Evolutionary conservation across 2,888 invertebrate genomes (phyloP), one percentile per base, ranked within the genome.

Genomic region (Petrophora chlorosata): DNA sequence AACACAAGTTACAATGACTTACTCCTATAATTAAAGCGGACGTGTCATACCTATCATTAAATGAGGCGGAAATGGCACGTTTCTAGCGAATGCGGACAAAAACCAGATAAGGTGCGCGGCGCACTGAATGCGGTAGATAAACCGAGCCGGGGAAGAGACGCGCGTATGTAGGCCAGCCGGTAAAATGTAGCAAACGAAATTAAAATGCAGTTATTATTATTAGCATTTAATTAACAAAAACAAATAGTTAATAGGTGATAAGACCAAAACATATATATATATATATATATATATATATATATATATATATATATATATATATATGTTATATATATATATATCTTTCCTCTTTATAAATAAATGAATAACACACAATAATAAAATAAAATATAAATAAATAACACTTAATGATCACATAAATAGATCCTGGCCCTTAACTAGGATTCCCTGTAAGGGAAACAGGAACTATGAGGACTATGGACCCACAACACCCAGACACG

Each of bases 21-120:
- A 25, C 10, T 25, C 25, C 28, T 43, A 35, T 53, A 65, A 70
- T 67, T 62, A 61, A 53, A 62, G 41, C 56, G 53, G 36, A 58
- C 56, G 48, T 65, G 65, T 65, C 63, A 67, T 71, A 67, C 56
- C 62, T 57, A 55, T 56, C 41, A 61, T 63, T 67, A 67, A 57
- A 44, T 44, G 50, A 57, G 52, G 65, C 67, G 70, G 70, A 70
- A 70, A 69, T 56, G 15, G 43, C 50, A 51, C 53, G 55, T 55
- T 54, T 48, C 46, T 43, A 19, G 17, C 23, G 29, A 38, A 58
- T 47, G 55, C 51, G 51, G 46, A 46, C 36, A 58, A 55, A 55
- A 57, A 55, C 9, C 10, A 40, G 35, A 41, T 36, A 45, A 44
- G 39, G 30, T 25, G 22, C 34, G 34, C 29, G 13, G 32, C 15